Evolutionary conservation across 2,888 invertebrate genomes (phyloP).

Genomic region (Orchesellides sinensis): DNA sequence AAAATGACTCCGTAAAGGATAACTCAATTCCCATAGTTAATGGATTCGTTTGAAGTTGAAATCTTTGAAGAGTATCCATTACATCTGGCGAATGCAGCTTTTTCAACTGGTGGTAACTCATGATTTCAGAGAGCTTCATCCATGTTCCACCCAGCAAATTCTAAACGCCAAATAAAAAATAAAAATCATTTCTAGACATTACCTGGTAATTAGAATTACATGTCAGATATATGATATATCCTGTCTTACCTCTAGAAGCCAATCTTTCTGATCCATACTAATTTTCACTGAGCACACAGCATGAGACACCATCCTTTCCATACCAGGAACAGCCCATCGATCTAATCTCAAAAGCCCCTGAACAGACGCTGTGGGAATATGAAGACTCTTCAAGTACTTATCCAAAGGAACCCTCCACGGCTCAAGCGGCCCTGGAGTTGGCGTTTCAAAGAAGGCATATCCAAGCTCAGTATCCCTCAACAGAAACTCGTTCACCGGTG

Average conservation of each 20-base stretch:
- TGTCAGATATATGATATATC: too few species aligned
- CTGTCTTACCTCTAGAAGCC: slow-evolving; percentile 30
- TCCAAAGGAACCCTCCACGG: slow-evolving; percentile 65
- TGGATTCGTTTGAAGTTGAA: slow-evolving; percentile 46
- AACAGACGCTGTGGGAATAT: slow-evolving; percentile 35
- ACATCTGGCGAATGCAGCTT: slow-evolving; percentile 65
- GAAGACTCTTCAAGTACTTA: slow-evolving; percentile 56
- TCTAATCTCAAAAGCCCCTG: slow-evolving; percentile 68
- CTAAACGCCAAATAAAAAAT: background rate
- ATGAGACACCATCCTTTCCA: slow-evolving; percentile 65
- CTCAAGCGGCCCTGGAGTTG: slow-evolving; percentile 25
- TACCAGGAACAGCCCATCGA: slow-evolving; percentile 68
- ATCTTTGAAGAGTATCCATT: slow-evolving; percentile 59
- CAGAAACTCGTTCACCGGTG: slow-evolving; percentile 8
- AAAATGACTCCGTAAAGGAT: slow-evolving; percentile 52
- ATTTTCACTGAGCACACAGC: slow-evolving; percentile 60
- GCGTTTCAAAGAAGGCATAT: slow-evolving; percentile 26
- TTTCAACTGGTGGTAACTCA: slow-evolving; percentile 34
- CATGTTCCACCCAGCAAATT: slow-evolving; percentile 64
- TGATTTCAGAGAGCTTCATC: slow-evolving; percentile 43
- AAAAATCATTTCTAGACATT: too few species aligned
- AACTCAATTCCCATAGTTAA: slow-evolving; percentile 65
- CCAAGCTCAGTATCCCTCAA: slow-evolving; percentile 29
- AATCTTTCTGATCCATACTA: slow-evolving; percentile 34
- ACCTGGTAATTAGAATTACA: background rate